A percentile compares a stretch with the other conserved stretches of the same genome.
Evolutionary conservation across 2,888 invertebrate species (phyloP).

Genomic region (Cyrtodaria siliqua): DNA sequence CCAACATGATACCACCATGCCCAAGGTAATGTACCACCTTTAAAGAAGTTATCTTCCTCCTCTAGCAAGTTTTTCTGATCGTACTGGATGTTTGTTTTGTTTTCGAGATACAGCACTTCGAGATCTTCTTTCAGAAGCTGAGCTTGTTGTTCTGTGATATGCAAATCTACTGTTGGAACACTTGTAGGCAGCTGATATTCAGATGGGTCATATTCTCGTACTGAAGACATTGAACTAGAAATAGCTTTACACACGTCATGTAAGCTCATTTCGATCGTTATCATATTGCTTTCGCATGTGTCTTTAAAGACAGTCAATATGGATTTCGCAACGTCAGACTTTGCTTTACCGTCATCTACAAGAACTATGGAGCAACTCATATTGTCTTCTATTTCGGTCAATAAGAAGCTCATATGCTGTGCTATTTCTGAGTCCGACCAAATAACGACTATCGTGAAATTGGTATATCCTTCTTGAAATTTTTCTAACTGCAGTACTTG

Average conservation of each 20-base stretch:
- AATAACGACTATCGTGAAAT: background rate
- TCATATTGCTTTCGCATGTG: background rate
- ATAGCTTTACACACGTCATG: constrained; percentile 33
- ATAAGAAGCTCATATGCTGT: background rate
- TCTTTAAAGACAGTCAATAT: too few species aligned
- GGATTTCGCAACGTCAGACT: too few species aligned
- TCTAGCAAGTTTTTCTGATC: constrained; percentile 26
- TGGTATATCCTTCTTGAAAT: background rate
- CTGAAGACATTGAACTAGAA: constrained; percentile 1
- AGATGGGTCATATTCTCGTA: constrained; percentile 5
- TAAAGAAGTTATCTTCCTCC: constrained; percentile 56
- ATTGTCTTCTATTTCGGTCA: background rate
- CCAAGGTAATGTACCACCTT: constrained; percentile 62
- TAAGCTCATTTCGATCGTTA: constrained; percentile 6
- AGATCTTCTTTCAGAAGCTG: constrained; percentile 56
- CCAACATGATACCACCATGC: constrained; percentile 40
- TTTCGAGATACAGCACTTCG: constrained; percentile 47
- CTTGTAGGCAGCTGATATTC: background rate
- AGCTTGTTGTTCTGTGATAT: constrained; percentile 10
- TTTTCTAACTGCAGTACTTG: background rate
- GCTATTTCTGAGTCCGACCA: background rate
- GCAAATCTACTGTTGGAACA: background rate
- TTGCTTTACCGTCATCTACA: background rate
- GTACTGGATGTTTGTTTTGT: constrained; percentile 1
- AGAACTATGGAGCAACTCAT: too few species aligned